A percentile compares a stretch with the other conserved stretches of the same genome.
phyloP scores from a whole-genome alignment of 2,888 invertebrate genomes.

The Anaspis maculata region DNA sequence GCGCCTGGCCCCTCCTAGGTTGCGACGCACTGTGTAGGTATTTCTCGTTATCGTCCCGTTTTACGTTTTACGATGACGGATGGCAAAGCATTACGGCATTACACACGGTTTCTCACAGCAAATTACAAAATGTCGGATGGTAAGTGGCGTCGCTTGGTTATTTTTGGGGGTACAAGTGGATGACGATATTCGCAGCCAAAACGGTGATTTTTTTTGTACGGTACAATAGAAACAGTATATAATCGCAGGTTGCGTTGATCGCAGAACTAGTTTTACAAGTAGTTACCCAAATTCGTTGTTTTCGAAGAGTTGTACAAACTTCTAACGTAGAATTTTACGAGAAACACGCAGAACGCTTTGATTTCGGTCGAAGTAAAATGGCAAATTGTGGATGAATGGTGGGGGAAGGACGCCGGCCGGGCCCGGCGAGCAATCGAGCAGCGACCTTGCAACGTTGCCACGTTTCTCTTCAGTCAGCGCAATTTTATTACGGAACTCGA shows the following conservation, averaged over 20 bases:
- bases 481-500: too few species aligned
- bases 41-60: not conserved
- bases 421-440: too few species aligned
- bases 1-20: not conserved
- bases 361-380: too few species aligned
- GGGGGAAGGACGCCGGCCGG: too few species aligned
- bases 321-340: too few species aligned
- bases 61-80: not conserved
- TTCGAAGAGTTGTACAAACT: too few species aligned
- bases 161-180: conserved; percentile 18
- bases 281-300: conserved; percentile 44
- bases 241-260: conserved; percentile 40
- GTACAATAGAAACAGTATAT: conserved; percentile 29
- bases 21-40: not conserved
- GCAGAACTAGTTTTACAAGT: conserved; percentile 38
- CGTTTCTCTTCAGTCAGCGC: too few species aligned
- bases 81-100: conserved; percentile 10
- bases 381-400: too few species aligned
- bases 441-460: too few species aligned
- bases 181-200: conserved; percentile 43
- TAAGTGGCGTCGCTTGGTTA: conserved; percentile 29
- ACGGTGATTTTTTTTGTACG: conserved; percentile 32
- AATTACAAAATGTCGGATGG: conserved; percentile 37
- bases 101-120: conserved; percentile 22
- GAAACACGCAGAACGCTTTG: too few species aligned